Conservation (phyloP, 2,888 invertebrate species). For the Oscheius onirici region DNA sequence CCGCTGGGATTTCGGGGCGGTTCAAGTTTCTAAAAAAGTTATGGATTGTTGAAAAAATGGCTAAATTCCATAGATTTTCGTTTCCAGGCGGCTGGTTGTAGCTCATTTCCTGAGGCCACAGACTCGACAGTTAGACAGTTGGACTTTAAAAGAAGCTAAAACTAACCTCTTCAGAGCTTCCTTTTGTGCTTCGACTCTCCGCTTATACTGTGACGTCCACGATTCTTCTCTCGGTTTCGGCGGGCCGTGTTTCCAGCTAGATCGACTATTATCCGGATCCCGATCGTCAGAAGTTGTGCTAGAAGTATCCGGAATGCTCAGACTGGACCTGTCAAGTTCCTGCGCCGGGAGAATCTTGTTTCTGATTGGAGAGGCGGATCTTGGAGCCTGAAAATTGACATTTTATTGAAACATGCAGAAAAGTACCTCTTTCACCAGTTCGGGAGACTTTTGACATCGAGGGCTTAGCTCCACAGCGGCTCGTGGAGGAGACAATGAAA, state of each 20-base stretch:
- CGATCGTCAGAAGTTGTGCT: too few species aligned
- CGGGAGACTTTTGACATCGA: background rate
- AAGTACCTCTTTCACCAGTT: background rate
- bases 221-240: background rate
- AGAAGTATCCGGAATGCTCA: too few species aligned
- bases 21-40: background rate
- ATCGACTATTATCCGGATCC: background rate
- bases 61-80: background rate
- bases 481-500: too few species aligned
- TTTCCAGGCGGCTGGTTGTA: too few species aligned
- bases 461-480: background rate
- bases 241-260: background rate
- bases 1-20: background rate
- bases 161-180: background rate
- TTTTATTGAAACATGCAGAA: background rate
- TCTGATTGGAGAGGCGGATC: background rate
- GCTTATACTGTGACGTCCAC: slow-evolving; percentile 20
- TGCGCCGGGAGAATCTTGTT: slow-evolving; percentile 1
- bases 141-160: too few species aligned
- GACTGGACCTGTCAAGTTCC: too few species aligned
- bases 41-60: too few species aligned
- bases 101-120: too few species aligned
- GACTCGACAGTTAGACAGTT: too few species aligned
- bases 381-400: background rate
- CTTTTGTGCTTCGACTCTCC: slow-evolving; percentile 12